These are phyloP conservation scores for Bostrychus sinensis DNA, from an alignment of 2,113 vertebrate species.

Conservation along the genomic window DNA sequence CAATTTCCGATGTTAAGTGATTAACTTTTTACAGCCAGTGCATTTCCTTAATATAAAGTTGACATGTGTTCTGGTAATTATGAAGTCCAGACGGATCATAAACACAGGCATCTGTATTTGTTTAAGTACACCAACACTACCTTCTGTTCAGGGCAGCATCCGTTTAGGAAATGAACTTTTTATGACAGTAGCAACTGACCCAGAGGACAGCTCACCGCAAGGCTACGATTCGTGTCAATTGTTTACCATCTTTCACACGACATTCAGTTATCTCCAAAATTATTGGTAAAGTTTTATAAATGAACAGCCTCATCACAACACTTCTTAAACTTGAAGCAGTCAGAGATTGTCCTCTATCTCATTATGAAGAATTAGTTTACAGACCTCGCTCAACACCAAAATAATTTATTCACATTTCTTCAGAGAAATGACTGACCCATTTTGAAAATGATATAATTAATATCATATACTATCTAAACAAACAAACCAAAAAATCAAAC, in stretches of 20 bases:
- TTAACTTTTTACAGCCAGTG: slow-evolving; percentile 41
- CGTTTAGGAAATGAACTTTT: slow-evolving; percentile 59
- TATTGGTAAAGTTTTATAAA: too few relatives aligned
- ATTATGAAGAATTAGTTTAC: too few relatives aligned
- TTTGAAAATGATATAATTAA: too few relatives aligned
- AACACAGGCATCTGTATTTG: slow-evolving; percentile 40
- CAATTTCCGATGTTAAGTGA: slow-evolving; percentile 56
- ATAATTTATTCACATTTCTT: too few relatives aligned
- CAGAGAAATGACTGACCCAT: too few relatives aligned
- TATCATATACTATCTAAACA: too few relatives aligned
- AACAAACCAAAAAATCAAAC: too few relatives aligned
- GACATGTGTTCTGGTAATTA: slow-evolving; percentile 1
- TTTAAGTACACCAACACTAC: slow-evolving; percentile 17
- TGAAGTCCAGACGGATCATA: slow-evolving; percentile 19
- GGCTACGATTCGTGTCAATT: neutral
- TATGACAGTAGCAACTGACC: slow-evolving; percentile 42
- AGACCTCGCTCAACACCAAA: too few relatives aligned
- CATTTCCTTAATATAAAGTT: slow-evolving; percentile 11
- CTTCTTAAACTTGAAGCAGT: too few relatives aligned
- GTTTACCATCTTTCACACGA: neutral
- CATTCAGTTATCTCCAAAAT: too few relatives aligned
- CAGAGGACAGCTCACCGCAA: slow-evolving; percentile 3
- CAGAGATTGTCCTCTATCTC: too few relatives aligned
- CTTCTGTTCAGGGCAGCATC: slow-evolving; percentile 13
- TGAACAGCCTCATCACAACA: too few relatives aligned